Evolutionary conservation across 2,888 invertebrate genomes (phyloP), one percentile per base, ranked within the genome.

Genomic region (Drosophila melanosoma): DNA sequence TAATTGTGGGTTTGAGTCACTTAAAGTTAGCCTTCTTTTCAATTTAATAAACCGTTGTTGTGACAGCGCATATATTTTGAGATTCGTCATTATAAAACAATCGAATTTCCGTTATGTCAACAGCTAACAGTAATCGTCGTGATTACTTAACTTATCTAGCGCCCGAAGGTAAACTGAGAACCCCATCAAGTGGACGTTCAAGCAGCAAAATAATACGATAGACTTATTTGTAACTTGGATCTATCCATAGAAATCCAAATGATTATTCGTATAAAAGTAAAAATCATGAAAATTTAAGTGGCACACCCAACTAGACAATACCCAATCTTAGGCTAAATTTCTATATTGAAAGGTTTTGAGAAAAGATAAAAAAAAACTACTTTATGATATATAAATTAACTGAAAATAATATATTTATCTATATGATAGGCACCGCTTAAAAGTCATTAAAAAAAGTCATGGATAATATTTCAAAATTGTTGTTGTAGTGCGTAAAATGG

Each of bases 41-140:
- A 5, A 23, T 40, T n/a, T 35, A 12, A 6, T 1, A 11, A 61
- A 36, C 35, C 26, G 20, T 45, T 26, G 29, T 10, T 6, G 17
- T 29, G 10, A 33, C 35, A 38, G 38, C 5, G 48, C 15, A 35
- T 54, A 58, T 67, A 57, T 68, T 59, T 73, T 57, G 49, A 53
- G 61, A 56, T 81, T 61, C 74, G 89, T 85, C 90, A 90, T 88
- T 88, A 88, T 90, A 88, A 87, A 90, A 78, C 89, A 90, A 88
- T 90, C 83, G 75, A 87, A 82, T 86, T 81, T 82, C 58, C 76
- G 84, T 82, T 86, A 81, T 88, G 82, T 86, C 87, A 79, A 75
- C 64, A 81, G 81, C 71, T 70, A 82, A 88, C 77, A 83, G 72
- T 87, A 87, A 87, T 87, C 83, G 88, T 54, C 56, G 80, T 76